Base-by-base conservation (phyloP, 2,888 invertebrate species). In the Leucoma salicis region DNA sequence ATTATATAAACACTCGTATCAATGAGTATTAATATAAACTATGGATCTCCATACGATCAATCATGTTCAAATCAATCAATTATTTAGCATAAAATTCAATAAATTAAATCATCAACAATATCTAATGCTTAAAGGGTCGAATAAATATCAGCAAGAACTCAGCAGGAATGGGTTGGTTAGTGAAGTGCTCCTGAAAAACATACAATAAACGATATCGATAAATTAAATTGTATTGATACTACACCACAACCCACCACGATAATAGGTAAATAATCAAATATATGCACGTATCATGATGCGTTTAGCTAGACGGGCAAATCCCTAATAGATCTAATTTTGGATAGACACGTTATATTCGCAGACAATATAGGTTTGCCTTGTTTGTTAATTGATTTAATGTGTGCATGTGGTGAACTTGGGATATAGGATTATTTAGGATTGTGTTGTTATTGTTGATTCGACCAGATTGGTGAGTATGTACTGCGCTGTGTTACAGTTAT, bases 241-340 rank as follows among this genome's bases (percentile, higher is more conserved):
- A 50, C 64, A 68, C 61, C 47, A 56, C 57, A 53, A 59, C 56
- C 60, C 42, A 38, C 29, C 42, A 40, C 42, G 43, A 71, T 78
- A 80, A 82, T 80, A 74, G 76, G 75, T 77, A 82, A 81, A 82
- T 82, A 80, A 80, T 79, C 74, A 63, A 66, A 66, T 70, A 64
- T 64, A 61, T 68, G 63, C 64, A 68, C 40, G 61, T 64, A 68
- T 41, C 41, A 36, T 67, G 64, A 53, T 42, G 35, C 24, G 40
- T 59, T 53, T 61, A 57, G 46, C 37, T 54, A 52, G 45, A 47
- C 47, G 32, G 39, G 42, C 29, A 48, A 59, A 57, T 60, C 43
- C 57, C 66, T 72, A 74, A 75, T 74, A 67, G 70, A 58, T 68
- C 76, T 72, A 71, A 76, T 77, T 76, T 67, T 53, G 63, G 60